Conservation (phyloP, 2,797 vertebrate genomes). For the Hypotaenidia philippensis region DNA sequence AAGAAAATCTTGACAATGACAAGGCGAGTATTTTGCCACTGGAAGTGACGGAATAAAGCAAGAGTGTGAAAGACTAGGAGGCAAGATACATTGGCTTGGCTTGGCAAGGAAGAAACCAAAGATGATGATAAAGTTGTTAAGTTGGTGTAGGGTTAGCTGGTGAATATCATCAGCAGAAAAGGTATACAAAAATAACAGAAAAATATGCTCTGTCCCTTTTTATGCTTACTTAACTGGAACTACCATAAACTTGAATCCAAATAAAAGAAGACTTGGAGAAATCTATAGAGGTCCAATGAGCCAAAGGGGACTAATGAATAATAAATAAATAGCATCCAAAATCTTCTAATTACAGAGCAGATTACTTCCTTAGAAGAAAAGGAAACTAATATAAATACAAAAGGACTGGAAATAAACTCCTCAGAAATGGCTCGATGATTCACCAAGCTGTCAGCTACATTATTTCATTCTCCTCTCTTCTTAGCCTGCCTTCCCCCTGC, state of each 20-base stretch:
- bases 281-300: neutral
- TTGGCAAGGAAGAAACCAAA: neutral
- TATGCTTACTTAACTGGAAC: neutral
- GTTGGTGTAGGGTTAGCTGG: neutral
- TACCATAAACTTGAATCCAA: neutral
- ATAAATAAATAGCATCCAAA: neutral
- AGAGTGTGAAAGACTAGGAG: neutral
- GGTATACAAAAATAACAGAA: neutral
- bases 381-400: neutral
- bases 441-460: neutral
- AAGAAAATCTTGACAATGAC: neutral
- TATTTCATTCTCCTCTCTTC: neutral
- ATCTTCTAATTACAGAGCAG: neutral
- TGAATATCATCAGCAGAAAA: neutral
- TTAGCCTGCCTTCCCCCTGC: neutral
- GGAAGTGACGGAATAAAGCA: neutral
- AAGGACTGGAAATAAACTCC: neutral
- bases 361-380: neutral
- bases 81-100: fast-evolving
- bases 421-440: neutral
- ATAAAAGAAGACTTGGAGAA: neutral
- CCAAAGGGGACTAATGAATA: neutral
- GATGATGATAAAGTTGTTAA: neutral
- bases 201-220: neutral
- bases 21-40: neutral